phyloP scores from a whole-genome alignment of 2,113 vertebrate genomes.

The Chlamydotis undulata region DNA sequence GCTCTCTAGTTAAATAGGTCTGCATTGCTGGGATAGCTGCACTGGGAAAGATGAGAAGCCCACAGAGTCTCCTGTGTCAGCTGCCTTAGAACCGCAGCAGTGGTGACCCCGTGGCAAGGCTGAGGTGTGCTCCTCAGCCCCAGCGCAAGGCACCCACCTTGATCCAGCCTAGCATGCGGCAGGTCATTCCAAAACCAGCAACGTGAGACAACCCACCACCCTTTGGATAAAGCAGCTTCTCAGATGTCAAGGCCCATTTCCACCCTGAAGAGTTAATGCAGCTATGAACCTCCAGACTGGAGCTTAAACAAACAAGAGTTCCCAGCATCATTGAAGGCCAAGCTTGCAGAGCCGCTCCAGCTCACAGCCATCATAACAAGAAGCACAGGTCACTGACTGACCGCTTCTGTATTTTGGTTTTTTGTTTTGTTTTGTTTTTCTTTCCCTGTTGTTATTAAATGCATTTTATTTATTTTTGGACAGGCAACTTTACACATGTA shows the following conservation, averaged over 20 bases:
- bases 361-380: fast-evolving
- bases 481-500: not conserved
- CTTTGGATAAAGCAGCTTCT: not conserved
- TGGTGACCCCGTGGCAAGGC: fast-evolving
- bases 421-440: too few species aligned
- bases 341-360: not conserved
- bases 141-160: not conserved
- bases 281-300: not conserved
- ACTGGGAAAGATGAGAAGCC: not conserved
- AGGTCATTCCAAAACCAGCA: not conserved
- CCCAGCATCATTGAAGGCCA: not conserved
- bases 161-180: too few species aligned
- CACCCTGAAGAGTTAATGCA: not conserved
- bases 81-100: not conserved
- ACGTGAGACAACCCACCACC: fast-evolving
- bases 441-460: not conserved
- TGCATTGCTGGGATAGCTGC: not conserved
- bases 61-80: not conserved
- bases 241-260: not conserved
- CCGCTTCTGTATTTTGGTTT: not conserved
- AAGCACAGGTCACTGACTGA: not conserved
- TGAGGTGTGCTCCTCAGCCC: not conserved
- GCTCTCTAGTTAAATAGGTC: not conserved
- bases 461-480: not conserved
- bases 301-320: too few species aligned